These are phyloP conservation scores for Cyanoderma ruficeps DNA, from an alignment of 2,113 vertebrate genomes.

Conservation along the genomic window DNA sequence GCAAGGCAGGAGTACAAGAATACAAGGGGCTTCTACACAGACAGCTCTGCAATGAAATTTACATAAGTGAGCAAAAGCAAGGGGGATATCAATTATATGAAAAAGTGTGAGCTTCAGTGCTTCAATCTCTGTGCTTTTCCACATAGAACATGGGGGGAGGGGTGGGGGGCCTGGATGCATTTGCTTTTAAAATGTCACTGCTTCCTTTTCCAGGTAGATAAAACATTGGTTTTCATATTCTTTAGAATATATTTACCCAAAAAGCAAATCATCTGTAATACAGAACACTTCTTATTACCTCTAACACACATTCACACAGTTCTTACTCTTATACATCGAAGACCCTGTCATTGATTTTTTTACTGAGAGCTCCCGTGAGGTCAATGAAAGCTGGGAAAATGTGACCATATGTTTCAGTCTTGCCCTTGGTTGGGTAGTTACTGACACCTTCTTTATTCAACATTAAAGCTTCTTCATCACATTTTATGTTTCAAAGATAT, in stretches of 20 bases:
- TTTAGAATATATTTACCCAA: neutral
- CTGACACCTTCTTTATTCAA: conserved; percentile 54
- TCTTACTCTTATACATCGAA: neutral
- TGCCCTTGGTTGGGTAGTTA: conserved; percentile 52
- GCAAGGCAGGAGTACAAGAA: neutral
- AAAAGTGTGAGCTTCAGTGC: neutral
- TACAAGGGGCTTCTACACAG: neutral
- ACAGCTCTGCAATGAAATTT: neutral
- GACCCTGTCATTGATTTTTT: conserved; percentile 57
- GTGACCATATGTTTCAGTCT: conserved; percentile 50
- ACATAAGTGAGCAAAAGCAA: neutral
- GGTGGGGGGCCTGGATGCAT: rapidly evolving
- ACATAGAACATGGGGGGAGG: rapidly evolving
- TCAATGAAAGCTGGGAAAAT: conserved; percentile 54
- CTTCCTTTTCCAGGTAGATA: neutral
- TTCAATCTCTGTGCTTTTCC: neutral
- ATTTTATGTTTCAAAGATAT: conserved; percentile 50
- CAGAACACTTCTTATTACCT: neutral
- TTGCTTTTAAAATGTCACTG: neutral
- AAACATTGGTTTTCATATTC: neutral
- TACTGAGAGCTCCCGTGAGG: conserved; percentile 61
- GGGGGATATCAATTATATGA: neutral
- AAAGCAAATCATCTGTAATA: neutral
- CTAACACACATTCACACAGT: neutral
- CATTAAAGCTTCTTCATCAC: conserved; percentile 44